Percentiles rank a stretch among this genome's conserved stretches.
Evolutionary conservation across 2,113 vertebrate species (phyloP).

Genomic region (Tympanuchus pallidicinctus): DNA sequence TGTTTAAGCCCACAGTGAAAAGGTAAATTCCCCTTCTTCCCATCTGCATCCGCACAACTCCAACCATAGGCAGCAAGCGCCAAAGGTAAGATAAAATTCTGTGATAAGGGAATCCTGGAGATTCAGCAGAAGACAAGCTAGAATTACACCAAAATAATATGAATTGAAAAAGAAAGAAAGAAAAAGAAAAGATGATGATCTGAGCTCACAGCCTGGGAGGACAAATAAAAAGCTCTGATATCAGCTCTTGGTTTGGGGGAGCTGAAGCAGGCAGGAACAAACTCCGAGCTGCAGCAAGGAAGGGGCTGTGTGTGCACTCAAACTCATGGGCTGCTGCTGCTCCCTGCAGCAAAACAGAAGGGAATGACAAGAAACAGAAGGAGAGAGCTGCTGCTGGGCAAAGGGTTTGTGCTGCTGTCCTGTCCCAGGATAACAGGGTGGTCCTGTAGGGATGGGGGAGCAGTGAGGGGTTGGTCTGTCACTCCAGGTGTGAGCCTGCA

Average conservation of each 20-base stretch:
- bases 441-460: accelerated
- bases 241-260: neutral
- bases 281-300: accelerated
- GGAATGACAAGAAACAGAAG: accelerated
- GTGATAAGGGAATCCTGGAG: neutral
- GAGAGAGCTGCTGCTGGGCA: accelerated
- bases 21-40: neutral
- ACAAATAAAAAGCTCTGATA: neutral
- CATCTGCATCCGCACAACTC: neutral
- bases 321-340: neutral
- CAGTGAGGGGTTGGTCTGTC: neutral
- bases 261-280: neutral
- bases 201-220: neutral
- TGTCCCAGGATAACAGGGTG: neutral
- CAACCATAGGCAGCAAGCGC: neutral
- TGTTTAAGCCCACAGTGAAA: neutral
- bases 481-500: accelerated
- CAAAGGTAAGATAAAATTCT: neutral
- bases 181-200: too few relatives aligned
- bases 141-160: neutral
- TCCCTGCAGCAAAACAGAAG: neutral
- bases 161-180: neutral
- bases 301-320: neutral
- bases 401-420: neutral
- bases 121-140: neutral